phyloP scores from a whole-genome alignment of 2,797 vertebrate species.

The Setipinna tenuifilis region DNA sequence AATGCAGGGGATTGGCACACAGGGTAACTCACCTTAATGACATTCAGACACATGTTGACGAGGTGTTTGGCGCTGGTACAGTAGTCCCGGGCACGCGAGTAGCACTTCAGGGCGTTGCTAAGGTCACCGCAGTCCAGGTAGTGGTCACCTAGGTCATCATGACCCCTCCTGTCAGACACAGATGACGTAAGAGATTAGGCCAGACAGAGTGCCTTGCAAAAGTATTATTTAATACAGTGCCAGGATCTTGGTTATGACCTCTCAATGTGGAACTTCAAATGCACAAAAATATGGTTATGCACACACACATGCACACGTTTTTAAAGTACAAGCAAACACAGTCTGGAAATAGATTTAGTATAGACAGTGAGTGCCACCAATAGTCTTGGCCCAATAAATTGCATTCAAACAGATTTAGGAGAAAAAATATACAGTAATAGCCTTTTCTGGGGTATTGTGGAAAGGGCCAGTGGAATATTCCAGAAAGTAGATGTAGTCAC shows the following conservation, averaged over 20 bases:
- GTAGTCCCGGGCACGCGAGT: constrained; percentile 95
- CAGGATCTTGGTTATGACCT: too few relatives aligned
- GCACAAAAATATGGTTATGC: neutral
- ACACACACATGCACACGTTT: neutral
- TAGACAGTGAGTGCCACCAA: too few relatives aligned
- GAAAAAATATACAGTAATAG: too few relatives aligned
- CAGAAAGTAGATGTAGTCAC: too few relatives aligned
- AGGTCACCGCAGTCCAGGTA: constrained; percentile 98
- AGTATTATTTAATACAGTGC: neutral
- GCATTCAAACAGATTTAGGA: too few relatives aligned
- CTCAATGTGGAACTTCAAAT: too few relatives aligned
- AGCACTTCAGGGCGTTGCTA: constrained; percentile 97
- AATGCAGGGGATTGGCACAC: neutral
- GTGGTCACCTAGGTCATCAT: constrained; percentile 96
- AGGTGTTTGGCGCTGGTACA: constrained; percentile 98
- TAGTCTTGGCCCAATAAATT: too few relatives aligned
- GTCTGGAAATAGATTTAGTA: too few relatives aligned
- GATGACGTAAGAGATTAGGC: neutral
- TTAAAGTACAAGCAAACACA: too few relatives aligned
- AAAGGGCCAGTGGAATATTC: neutral
- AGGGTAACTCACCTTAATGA: constrained; percentile 81
- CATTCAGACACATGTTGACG: constrained; percentile 99
- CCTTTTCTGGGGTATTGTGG: neutral
- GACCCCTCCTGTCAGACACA: constrained; percentile 84
- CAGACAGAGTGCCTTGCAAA: neutral